A percentile compares a stretch with the other conserved stretches of the same genome.
phyloP scores from a whole-genome alignment of 2,797 vertebrate species.

The Acanthiza pusilla region DNA sequence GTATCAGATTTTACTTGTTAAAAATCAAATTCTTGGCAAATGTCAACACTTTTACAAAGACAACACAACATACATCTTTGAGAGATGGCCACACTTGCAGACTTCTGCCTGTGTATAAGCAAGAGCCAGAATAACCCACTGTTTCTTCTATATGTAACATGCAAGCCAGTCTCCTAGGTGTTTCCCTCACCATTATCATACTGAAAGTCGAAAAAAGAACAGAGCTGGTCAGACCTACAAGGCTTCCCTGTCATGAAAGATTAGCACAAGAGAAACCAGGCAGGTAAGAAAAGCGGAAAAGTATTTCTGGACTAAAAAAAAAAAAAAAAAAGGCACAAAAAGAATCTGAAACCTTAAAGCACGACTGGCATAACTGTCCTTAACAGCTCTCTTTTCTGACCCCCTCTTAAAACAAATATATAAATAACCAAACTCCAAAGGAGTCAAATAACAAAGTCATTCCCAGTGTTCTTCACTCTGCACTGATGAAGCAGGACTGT shows the following conservation, averaged over 20 bases:
- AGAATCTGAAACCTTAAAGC: background rate
- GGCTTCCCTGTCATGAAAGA: background rate
- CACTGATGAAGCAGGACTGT: background rate
- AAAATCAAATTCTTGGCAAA: background rate
- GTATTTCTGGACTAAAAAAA: background rate
- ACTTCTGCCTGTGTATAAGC: background rate
- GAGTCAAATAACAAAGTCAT: background rate
- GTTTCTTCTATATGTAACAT: background rate
- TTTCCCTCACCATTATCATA: background rate
- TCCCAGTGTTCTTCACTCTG: background rate
- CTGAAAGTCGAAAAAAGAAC: background rate
- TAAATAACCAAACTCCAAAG: background rate
- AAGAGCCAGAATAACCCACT: background rate
- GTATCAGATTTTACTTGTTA: background rate
- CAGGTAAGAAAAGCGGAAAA: background rate
- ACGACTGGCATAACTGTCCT: background rate
- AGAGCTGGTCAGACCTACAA: background rate
- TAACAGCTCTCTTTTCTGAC: background rate
- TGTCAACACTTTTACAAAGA: background rate
- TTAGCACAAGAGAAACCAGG: background rate
- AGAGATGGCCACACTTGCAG: rapidly evolving
- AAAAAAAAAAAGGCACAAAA: background rate
- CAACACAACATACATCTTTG: background rate
- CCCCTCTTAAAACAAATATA: background rate
- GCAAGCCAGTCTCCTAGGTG: background rate